Evolutionary conservation across 1,140 invertebrate genomes (phyloP).

Genomic region (Drosophila simulans): DNA sequence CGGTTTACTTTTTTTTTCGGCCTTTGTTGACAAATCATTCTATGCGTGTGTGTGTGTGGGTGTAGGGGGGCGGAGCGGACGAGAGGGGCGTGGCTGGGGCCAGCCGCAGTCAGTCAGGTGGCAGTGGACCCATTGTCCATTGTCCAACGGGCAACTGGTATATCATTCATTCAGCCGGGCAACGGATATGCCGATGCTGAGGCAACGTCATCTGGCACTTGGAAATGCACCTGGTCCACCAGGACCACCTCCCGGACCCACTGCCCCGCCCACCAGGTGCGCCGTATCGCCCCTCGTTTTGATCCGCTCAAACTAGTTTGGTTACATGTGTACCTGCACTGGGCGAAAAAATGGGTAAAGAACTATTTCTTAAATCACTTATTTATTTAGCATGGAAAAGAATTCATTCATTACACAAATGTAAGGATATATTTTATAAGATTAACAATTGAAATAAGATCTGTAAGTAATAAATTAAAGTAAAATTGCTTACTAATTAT

Average conservation of each 20-base stretch:
- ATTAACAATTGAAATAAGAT: too few relatives aligned
- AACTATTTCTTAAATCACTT: background rate
- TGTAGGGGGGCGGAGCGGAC: background rate
- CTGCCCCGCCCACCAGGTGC: background rate
- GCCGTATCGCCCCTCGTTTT: background rate
- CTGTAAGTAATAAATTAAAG: too few relatives aligned
- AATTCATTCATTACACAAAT: too few relatives aligned
- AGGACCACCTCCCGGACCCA: background rate
- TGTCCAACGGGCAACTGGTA: constrained; percentile 43
- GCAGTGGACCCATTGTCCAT: constrained; percentile 25
- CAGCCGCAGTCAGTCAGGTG: constrained; percentile 27
- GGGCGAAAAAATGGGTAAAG: background rate
- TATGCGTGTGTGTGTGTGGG: constrained; percentile 20
- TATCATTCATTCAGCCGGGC: constrained; percentile 40
- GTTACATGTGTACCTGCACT: constrained; percentile 25
- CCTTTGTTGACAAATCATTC: constrained; percentile 52
- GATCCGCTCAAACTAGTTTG: constrained; percentile 7
- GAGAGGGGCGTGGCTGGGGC: constrained; percentile 9
- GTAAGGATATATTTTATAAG: too few relatives aligned
- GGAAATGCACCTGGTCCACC: constrained; percentile 31
- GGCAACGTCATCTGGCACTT: constrained; percentile 48
- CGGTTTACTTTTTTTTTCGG: constrained; percentile 18
- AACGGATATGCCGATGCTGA: constrained; percentile 47
- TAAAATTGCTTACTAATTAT: too few relatives aligned
- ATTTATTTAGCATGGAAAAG: too few relatives aligned